A percentile compares a stretch with the other conserved stretches of the same genome.
phyloP scores from a whole-genome alignment of 2,888 invertebrate species.

The Platypus cylindrus region DNA sequence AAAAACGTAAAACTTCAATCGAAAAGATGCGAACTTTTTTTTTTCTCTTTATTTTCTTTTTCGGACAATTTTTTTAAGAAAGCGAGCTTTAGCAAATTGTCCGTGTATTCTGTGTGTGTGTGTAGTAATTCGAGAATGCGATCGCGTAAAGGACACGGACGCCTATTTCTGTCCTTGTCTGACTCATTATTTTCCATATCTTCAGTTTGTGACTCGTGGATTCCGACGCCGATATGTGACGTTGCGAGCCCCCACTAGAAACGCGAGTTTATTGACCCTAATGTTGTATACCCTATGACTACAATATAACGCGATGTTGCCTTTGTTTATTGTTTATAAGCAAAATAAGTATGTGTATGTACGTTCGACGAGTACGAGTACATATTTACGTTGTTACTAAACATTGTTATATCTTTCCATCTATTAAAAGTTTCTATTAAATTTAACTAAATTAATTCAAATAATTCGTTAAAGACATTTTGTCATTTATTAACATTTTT shows the following conservation, averaged over 20 bases:
- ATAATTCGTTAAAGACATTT: no score
- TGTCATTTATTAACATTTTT: no score
- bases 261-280: constrained; percentile 28
- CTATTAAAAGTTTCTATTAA: no score
- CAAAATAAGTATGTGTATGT: no score
- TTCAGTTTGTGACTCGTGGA: constrained; percentile 8
- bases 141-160: constrained; percentile 15
- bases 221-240: constrained; percentile 22
- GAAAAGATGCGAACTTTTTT: no score
- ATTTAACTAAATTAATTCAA: no score
- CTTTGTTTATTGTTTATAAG: no score
- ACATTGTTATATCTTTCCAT: no score
- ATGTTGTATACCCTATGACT: constrained; percentile 16
- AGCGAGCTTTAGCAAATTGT: constrained; percentile 33
- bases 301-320: constrained; percentile 1
- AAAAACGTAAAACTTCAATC: no score
- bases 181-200: constrained; percentile 9
- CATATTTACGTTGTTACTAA: no score
- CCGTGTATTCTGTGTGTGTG: constrained; percentile 34
- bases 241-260: constrained; percentile 31
- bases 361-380: no score
- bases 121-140: constrained; percentile 33
- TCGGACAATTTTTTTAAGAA: constrained; percentile 31
- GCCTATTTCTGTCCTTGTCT: constrained; percentile 16
- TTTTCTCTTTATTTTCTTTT: no score